Base-by-base conservation (phyloP, 92 coral and sea anemone species). In the Montipora capitata region DNA sequence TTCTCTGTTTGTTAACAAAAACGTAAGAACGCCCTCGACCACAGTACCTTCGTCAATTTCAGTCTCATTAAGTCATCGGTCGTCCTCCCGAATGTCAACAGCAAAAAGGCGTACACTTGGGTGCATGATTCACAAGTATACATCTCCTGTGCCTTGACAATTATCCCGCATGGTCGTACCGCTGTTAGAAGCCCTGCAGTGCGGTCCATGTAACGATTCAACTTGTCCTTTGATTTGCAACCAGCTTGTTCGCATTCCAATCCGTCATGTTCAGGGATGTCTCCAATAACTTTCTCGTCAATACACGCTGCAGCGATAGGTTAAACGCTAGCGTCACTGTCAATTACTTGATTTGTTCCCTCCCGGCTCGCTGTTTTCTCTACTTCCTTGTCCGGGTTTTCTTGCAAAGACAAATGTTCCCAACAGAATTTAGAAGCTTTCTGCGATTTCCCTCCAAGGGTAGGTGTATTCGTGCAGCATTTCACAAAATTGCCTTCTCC, bases 111-210 rank as follows among this genome's bases (percentile, higher is more conserved):
- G 41, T 68, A 68, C 42, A 18, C 73, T 18, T 68, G 73, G 43
- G n/a, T 68, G n/a, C 73, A 18, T 2, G 73, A 68, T 18, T 70
- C 75, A 70, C 75, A 70, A 4, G 75, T 70, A 15, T 40, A 70
- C 75, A 40, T 70, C 14, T 70, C 75, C 15, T 70, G 75, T 70
- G 52, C 17, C 11, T 35, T 70, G 7, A 70, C 75, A 11, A 70
- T 41, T 10, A 70, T 40, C 13, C 52, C 75, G n/a, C 52, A 70
- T 3, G 49, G 75, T 39, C 75, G 51, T 70, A 70, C 48, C 4
- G 75, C 75, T 70, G 75, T 40, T 40, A 8, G 45, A 4, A 40
- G 17, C 8, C 56, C 75, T 40, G 52, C 75, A 1, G 75, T 40
- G 52, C 75, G 75, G 52, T 70, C 52, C 75, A 70, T 70, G 73